phyloP scores from a whole-genome alignment of 2,888 invertebrate species.

The Catocala fraxini region DNA sequence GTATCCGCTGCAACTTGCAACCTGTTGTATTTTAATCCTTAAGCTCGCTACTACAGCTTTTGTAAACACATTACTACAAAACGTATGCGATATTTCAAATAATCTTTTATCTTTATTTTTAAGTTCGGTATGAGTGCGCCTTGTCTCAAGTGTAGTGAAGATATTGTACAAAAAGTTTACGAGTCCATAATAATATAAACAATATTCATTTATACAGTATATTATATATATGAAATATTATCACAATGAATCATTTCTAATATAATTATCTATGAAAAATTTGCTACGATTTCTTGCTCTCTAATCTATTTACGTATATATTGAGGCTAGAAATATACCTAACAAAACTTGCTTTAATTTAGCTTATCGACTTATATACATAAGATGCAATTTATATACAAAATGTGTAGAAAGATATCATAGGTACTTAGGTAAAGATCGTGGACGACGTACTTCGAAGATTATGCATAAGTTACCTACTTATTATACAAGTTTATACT shows the following conservation, averaged over 20 bases:
- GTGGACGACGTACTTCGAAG: constrained; percentile 19
- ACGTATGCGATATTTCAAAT: constrained; percentile 44
- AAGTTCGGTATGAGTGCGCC: constrained; percentile 21
- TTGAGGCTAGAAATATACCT: too few relatives aligned
- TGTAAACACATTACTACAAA: constrained; percentile 71
- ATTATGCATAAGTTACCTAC: constrained; percentile 44
- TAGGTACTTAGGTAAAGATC: constrained; percentile 1
- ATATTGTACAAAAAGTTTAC: not conserved
- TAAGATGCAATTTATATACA: not conserved
- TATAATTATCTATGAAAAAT: too few relatives aligned
- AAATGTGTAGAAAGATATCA: not conserved
- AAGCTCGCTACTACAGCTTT: constrained; percentile 71
- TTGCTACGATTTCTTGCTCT: too few relatives aligned
- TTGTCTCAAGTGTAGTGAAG: constrained; percentile 17
- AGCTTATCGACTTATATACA: not conserved
- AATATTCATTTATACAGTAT: too few relatives aligned
- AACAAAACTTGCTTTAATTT: too few relatives aligned
- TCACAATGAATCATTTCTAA: too few relatives aligned
- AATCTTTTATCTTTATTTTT: constrained; percentile 14
- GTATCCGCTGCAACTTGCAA: constrained; percentile 75
- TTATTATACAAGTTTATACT: constrained; percentile 51
- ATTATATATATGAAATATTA: too few relatives aligned
- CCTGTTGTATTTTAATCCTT: constrained; percentile 80
- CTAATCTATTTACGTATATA: too few relatives aligned
- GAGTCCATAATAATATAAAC: too few relatives aligned